These are phyloP conservation scores for Megalops cyprinoides DNA, from an alignment of 2,797 vertebrate genomes.

Conservation along the genomic window DNA sequence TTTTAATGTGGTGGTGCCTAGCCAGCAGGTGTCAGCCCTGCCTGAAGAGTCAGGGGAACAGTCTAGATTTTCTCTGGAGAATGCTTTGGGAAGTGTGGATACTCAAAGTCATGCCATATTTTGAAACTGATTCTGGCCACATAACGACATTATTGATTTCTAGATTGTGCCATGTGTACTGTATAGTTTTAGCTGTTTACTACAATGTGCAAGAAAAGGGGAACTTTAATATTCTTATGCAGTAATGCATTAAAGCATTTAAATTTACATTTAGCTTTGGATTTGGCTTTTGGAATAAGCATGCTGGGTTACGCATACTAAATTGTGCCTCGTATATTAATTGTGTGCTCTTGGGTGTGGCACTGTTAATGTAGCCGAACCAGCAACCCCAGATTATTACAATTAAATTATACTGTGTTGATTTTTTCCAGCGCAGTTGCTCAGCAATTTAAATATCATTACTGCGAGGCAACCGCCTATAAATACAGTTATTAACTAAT, in stretches of 20 bases:
- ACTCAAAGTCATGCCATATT: neutral
- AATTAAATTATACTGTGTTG: neutral
- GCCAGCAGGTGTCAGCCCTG: slow-evolving; percentile 11
- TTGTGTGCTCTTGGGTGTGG: neutral
- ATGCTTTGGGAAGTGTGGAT: neutral
- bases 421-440: neutral
- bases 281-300: neutral
- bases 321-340: neutral
- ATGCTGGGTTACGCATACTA: neutral
- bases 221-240: too few species aligned
- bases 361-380: neutral
- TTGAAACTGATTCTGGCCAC: neutral
- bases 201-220: neutral
- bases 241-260: too few species aligned
- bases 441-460: slow-evolving; percentile 10
- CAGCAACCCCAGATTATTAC: neutral
- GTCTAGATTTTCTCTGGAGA: neutral
- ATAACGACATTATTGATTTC: neutral
- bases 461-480: neutral
- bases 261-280: too few species aligned
- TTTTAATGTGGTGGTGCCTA: neutral
- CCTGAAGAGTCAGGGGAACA: neutral
- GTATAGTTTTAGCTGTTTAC: neutral
- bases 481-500: neutral
- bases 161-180: neutral